Conservation (phyloP, 2,113 vertebrate species). For the Pristiophorus japonicus region DNA sequence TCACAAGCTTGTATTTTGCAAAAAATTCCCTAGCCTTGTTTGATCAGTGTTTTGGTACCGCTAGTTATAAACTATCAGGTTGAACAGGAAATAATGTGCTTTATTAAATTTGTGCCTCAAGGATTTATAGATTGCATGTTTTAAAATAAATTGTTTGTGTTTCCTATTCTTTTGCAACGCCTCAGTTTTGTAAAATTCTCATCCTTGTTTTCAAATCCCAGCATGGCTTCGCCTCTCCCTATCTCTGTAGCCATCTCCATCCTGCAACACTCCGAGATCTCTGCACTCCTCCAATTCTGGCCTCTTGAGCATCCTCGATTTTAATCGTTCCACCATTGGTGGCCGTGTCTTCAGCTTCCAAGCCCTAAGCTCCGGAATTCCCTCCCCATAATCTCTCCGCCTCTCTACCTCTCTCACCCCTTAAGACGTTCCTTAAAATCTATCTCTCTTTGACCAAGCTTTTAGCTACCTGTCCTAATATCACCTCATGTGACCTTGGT, state of each 20-base stretch:
- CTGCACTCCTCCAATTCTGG: background rate
- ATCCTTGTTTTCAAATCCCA: background rate
- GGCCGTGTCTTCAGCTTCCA: background rate
- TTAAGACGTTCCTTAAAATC: background rate
- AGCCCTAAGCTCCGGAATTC: background rate
- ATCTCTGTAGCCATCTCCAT: background rate
- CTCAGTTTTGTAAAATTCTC: background rate
- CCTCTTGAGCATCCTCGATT: background rate
- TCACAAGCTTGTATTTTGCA: background rate
- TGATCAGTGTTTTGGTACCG: background rate
- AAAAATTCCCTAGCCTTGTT: background rate
- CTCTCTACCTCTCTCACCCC: background rate
- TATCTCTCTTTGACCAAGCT: too few relatives aligned
- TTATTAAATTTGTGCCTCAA: background rate
- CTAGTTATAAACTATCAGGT: background rate
- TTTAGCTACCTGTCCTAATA: background rate
- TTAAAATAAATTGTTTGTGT: slow-evolving; percentile 1
- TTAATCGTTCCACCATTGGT: background rate
- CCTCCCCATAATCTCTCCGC: background rate
- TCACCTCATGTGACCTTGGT: background rate
- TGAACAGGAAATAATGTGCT: background rate
- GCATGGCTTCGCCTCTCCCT: background rate
- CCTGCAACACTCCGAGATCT: background rate
- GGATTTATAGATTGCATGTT: background rate
- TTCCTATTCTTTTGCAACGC: background rate